A percentile compares a stretch with the other conserved stretches of the same genome.
Evolutionary conservation across 2,888 invertebrate species (phyloP).

Genomic region (Thumatha senex): DNA sequence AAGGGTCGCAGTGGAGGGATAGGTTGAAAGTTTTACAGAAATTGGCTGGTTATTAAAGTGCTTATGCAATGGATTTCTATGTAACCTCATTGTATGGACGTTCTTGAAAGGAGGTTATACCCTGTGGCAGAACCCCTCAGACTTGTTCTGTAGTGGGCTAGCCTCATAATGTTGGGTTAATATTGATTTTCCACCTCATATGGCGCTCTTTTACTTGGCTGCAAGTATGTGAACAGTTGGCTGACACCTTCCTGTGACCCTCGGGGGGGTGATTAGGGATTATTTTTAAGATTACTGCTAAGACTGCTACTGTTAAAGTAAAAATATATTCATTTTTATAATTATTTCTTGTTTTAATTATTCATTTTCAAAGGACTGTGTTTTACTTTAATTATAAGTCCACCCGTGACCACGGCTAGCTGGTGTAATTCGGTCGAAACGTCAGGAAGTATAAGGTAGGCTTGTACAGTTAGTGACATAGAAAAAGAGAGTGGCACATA

Average conservation of each 20-base stretch:
- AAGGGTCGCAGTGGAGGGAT: slow-evolving; percentile 16
- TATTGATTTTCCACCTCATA: slow-evolving; percentile 28
- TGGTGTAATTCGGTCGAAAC: too few species aligned
- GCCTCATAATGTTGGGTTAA: slow-evolving; percentile 40
- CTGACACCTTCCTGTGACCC: slow-evolving; percentile 29
- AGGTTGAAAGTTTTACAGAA: slow-evolving; percentile 20
- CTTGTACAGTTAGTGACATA: too few species aligned
- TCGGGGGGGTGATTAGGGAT: slow-evolving; percentile 38
- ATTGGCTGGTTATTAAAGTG: slow-evolving; percentile 32
- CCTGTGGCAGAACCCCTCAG: slow-evolving; percentile 57
- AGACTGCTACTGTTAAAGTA: slow-evolving; percentile 38
- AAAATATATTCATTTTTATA: slow-evolving; percentile 19
- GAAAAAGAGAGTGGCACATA: too few species aligned
- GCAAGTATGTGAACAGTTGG: slow-evolving; percentile 26
- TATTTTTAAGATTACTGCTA: slow-evolving; percentile 31
- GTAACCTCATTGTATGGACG: slow-evolving; percentile 26
- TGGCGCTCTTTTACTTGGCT: slow-evolving; percentile 38
- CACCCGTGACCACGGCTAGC: too few species aligned
- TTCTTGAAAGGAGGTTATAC: slow-evolving; percentile 21
- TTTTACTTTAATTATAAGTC: not conserved
- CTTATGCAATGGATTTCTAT: slow-evolving; percentile 28
- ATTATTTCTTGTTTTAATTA: not conserved
- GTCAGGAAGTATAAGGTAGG: too few species aligned
- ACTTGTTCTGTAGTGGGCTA: slow-evolving; percentile 54
- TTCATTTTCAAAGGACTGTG: not conserved